These are phyloP conservation scores for Kradibia gibbosae DNA, from an alignment of 1,140 invertebrate genomes.

Conservation along the genomic window DNA sequence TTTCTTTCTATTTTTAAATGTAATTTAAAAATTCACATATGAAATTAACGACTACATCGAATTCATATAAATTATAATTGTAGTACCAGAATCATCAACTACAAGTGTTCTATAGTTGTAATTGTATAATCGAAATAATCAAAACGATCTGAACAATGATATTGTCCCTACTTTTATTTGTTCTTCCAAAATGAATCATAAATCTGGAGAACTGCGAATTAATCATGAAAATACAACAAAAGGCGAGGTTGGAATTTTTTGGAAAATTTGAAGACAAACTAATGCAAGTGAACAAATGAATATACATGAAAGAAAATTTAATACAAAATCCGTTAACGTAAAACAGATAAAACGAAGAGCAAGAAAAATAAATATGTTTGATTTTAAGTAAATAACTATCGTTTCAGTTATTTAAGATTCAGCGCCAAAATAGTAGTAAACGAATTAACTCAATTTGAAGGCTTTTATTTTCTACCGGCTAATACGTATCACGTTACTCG, in stretches of 20 bases:
- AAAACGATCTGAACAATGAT: not conserved
- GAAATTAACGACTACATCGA: too few species aligned
- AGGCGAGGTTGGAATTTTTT: not conserved
- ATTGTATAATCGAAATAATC: slow-evolving; percentile 16
- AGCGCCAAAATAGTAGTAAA: too few species aligned
- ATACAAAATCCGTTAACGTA: too few species aligned
- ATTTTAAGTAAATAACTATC: slow-evolving; percentile 66
- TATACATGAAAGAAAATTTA: slow-evolving; percentile 61
- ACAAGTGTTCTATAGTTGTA: too few species aligned
- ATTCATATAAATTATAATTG: too few species aligned
- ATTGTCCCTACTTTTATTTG: slow-evolving; percentile 36
- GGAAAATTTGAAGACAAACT: slow-evolving; percentile 48
- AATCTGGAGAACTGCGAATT: not conserved
- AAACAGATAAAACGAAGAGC: not conserved
- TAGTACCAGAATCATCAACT: too few species aligned
- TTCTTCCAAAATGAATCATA: not conserved
- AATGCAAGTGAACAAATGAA: slow-evolving; percentile 42
- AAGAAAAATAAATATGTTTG: slow-evolving; percentile 58
- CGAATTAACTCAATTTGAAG: not conserved
- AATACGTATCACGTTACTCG: not conserved
- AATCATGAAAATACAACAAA: not conserved
- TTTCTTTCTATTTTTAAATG: too few species aligned
- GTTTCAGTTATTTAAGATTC: slow-evolving; percentile 50
- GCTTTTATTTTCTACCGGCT: not conserved
- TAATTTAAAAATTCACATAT: too few species aligned